These are phyloP conservation scores for Eremophila alpestris DNA, from an alignment of 2,797 vertebrate species.

Conservation along the genomic window DNA sequence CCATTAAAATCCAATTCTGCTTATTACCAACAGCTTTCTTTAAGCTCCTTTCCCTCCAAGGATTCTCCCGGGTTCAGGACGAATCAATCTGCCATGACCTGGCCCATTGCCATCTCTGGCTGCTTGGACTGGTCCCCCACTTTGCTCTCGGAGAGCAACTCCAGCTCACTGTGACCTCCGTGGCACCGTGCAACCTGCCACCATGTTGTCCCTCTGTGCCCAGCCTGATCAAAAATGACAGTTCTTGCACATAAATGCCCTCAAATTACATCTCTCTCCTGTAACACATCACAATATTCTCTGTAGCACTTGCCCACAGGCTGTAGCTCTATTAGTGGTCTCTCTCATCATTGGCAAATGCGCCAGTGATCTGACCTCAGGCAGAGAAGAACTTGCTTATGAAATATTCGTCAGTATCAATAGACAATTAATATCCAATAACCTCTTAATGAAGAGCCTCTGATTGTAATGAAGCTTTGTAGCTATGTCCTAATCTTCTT, in stretches of 20 bases:
- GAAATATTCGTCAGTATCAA: background rate
- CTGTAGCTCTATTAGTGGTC: background rate
- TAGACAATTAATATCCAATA: background rate
- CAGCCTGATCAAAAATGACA: background rate
- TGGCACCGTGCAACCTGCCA: background rate
- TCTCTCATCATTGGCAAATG: background rate
- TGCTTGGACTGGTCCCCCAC: background rate
- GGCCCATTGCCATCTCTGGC: background rate
- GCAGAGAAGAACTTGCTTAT: background rate
- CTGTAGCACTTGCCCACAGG: background rate
- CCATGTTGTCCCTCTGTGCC: background rate
- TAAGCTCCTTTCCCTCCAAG: background rate
- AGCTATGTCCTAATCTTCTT: background rate
- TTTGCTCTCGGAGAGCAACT: background rate
- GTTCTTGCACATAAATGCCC: background rate
- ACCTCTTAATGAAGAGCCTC: background rate
- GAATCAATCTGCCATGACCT: background rate
- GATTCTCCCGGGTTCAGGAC: background rate
- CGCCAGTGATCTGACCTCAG: background rate
- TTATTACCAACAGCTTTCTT: slow-evolving; percentile 57
- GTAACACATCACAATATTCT: background rate
- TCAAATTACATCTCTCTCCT: background rate
- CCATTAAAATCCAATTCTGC: slow-evolving; percentile 63
- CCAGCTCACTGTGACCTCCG: background rate
- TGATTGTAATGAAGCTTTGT: background rate